Base-by-base conservation (phyloP, 1,140 invertebrate genomes). In the Cepaea nemoralis region DNA sequence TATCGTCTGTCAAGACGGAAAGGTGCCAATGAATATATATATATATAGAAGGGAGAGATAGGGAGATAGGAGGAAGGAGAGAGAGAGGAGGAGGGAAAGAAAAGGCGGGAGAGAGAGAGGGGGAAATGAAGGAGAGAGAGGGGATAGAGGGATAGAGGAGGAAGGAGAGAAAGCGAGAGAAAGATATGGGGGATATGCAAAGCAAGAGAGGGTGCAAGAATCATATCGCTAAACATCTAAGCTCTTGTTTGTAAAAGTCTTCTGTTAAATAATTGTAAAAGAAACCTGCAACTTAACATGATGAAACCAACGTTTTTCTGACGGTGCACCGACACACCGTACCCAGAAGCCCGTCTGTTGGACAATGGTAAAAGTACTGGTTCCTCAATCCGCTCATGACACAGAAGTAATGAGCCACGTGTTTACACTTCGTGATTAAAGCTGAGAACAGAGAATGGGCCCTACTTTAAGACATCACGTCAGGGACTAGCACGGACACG, bases 401-500 rank as follows among this genome's bases (percentile, higher is more conserved):
- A 63, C 59, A 63, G 59, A 27, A 63, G 59, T 63, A 63, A 63
- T 63, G 59, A 31, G 48, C 10, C 45, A 8, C 27, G 45, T 75
- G 73, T 75, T 75, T 75, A 75, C 73, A 24, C 42, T 50, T 37
- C 73, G 73, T 75, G 73, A 45, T 55, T 75, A 45, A 50, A 50
- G 73, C 39, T 55, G 35, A 39, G 69, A 12, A 37, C 69, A 70
- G 33, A 42, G 1, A 70, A 42, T 24, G 40, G 40, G 40, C 35
- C 35, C 24, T 50, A 27, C 73, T 45, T 37, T 71, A 71, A 71
- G 69, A 39, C 69, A 39, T 39, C 37, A 71, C 69, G 69, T 45
- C 37, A 39, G 69, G 31, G 37, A 16, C 69, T 39, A n/a, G 37
- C 37, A 71, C 37, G 37, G 35, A 37, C 37, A 37, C 69, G 69